Conservation (phyloP, 2,888 invertebrate species). For the Plebejus argus region DNA sequence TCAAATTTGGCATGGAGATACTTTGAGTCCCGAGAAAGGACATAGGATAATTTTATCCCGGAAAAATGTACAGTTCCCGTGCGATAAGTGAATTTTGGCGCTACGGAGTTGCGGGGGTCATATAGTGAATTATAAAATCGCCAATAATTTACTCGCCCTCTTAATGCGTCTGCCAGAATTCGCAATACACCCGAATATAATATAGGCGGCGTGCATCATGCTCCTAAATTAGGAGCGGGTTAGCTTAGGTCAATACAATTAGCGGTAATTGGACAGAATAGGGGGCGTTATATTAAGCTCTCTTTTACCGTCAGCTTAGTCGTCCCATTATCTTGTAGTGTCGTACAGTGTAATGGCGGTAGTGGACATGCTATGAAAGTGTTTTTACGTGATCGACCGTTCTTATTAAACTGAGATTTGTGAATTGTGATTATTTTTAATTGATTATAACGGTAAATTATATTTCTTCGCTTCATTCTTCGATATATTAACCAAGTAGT, state of each 20-base stretch:
- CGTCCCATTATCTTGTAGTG: constrained; percentile 44
- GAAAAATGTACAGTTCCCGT: too few species aligned
- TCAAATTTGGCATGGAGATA: too few species aligned
- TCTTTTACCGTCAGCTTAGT: constrained; percentile 51
- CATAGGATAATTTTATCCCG: too few species aligned
- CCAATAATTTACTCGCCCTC: too few species aligned
- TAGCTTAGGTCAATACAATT: constrained; percentile 79
- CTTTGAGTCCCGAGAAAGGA: too few species aligned
- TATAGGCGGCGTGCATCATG: constrained; percentile 61
- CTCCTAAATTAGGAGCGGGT: constrained; percentile 71
- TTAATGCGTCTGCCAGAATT: not conserved
- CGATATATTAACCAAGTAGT: too few species aligned
- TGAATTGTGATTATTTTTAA: not conserved
- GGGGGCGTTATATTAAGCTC: constrained; percentile 61
- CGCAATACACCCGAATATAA: constrained; percentile 35
- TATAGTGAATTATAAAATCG: too few species aligned
- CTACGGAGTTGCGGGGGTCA: too few species aligned
- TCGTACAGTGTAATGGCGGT: constrained; percentile 12
- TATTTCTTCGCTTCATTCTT: too few species aligned
- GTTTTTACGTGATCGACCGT: not conserved
- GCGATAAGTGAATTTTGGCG: too few species aligned
- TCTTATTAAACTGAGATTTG: not conserved
- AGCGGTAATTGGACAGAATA: constrained; percentile 64
- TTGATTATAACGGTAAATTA: too few species aligned
- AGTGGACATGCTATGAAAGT: not conserved